Evolutionary conservation across 2,113 vertebrate species (phyloP), one percentile per base, ranked within the genome.

Genomic region (Pristiophorus japonicus): DNA sequence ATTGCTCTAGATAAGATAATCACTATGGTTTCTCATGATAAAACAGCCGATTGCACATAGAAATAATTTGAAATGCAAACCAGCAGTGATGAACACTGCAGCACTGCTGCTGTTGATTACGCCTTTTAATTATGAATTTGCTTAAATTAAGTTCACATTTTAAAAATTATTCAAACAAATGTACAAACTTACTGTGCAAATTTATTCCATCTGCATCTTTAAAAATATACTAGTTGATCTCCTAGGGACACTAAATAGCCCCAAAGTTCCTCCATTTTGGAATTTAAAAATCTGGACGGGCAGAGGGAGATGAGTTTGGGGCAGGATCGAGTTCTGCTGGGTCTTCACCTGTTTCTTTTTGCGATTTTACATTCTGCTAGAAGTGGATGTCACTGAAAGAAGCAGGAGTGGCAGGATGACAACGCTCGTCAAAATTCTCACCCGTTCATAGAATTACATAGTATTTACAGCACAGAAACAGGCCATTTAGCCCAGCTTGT

Each of bases 111-210:
- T 67, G 92, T 67, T 94, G 65, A 94, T 94, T 94, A 27, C 12
- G 62, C 65, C 42, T 24, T 67, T 70, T 67, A 94, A 94, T 94
- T 94, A 45, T 45, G 92, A 94, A 94, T 45, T 94, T 94, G 63
- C 51, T 22, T 94, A 67, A 94, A 94, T 94, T 94, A 94, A 24
- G 22, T 47, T 94, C 38, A 27, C 42, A 70, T 27, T 70, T 94
- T 66, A 94, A 65, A n/a, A 67, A 45, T 22, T 66, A 66, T 66
- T 93, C 91, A 93, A 42, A 65, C 24, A 4, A 94, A 70, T 94
- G 92, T 22, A 47, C 42, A 70, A 94, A 47, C 34, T 20, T 0
- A 92, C 34, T 2, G 3, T 45, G 65, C 12, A 70, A 94, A 70
- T 94, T 27, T 94, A 6, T n/a, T 63, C 59, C 63, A 63, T 65